Evolutionary conservation across 1,140 invertebrate genomes (phyloP).

Genomic region (Palaemon carinicauda): DNA sequence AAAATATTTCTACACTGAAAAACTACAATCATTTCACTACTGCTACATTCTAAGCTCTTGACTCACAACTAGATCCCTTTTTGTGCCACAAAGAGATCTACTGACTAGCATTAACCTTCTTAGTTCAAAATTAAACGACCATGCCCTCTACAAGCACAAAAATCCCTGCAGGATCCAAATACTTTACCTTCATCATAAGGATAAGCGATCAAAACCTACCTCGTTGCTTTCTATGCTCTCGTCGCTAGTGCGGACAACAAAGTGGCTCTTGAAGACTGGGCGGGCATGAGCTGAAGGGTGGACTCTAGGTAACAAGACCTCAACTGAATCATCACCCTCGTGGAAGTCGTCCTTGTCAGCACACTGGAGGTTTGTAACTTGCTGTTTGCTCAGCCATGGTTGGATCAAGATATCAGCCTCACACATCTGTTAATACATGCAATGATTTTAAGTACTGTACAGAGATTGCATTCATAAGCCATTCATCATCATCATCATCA

Average conservation of each 20-base stretch:
- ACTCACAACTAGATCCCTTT: too few species aligned
- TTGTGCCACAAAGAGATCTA: too few species aligned
- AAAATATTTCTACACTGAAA: too few species aligned
- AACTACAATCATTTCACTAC: too few species aligned
- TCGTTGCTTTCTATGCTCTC: constrained; percentile 52
- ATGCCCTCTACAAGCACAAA: not conserved
- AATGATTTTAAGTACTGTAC: not conserved
- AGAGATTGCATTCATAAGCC: not conserved
- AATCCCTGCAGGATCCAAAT: not conserved
- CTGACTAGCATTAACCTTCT: too few species aligned
- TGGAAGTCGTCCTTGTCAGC: constrained; percentile 42
- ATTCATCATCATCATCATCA: too few species aligned
- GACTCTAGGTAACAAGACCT: constrained; percentile 24
- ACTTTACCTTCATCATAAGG: not conserved
- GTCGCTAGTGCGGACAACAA: constrained; percentile 19
- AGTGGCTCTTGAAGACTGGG: constrained; percentile 36
- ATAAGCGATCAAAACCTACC: constrained; percentile 9
- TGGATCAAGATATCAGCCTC: constrained; percentile 29
- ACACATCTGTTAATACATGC: constrained; percentile 18
- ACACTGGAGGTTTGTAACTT: constrained; percentile 29
- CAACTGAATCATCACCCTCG: constrained; percentile 42
- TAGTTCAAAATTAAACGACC: too few species aligned
- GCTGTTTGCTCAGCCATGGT: constrained; percentile 30
- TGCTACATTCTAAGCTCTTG: too few species aligned
- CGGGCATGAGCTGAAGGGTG: constrained; percentile 43